Evolutionary conservation across 1,140 invertebrate genomes (phyloP).

Genomic region (Papilio xuthus): DNA sequence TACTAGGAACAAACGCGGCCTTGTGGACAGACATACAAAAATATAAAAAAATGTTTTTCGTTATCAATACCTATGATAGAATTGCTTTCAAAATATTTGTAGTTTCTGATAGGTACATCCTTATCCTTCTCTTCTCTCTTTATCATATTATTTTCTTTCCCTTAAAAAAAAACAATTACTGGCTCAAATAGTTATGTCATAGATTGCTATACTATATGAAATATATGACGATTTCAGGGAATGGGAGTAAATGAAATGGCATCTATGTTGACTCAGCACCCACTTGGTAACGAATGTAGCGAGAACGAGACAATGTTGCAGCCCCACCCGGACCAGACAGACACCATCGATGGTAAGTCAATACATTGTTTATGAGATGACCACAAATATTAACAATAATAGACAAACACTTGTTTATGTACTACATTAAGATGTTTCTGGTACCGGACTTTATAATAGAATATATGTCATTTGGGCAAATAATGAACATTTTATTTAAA

Average conservation of each 20-base stretch:
- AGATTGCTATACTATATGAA: neutral
- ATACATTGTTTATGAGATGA: slow-evolving; percentile 4
- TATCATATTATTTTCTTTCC: too few species aligned
- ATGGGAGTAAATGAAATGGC: slow-evolving; percentile 77
- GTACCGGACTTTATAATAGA: too few species aligned
- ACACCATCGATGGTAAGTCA: slow-evolving; percentile 84
- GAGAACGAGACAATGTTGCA: slow-evolving; percentile 79
- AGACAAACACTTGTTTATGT: neutral
- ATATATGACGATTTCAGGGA: slow-evolving; percentile 58
- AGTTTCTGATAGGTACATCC: too few species aligned
- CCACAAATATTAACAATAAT: slow-evolving; percentile 36
- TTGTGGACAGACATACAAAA: too few species aligned
- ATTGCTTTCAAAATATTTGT: too few species aligned
- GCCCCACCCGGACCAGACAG: slow-evolving; percentile 81
- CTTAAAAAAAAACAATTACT: too few species aligned
- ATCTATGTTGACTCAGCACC: slow-evolving; percentile 76
- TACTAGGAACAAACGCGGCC: too few species aligned
- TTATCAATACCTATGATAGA: too few species aligned
- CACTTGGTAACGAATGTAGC: slow-evolving; percentile 77
- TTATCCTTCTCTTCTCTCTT: too few species aligned
- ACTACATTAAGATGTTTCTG: too few species aligned
- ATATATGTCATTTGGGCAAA: neutral
- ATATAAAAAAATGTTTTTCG: too few species aligned
- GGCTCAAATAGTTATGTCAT: neutral
- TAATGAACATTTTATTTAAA: neutral